phyloP scores from a whole-genome alignment of 2,113 vertebrate genomes.

The Paradoxurus hermaphroditus region DNA sequence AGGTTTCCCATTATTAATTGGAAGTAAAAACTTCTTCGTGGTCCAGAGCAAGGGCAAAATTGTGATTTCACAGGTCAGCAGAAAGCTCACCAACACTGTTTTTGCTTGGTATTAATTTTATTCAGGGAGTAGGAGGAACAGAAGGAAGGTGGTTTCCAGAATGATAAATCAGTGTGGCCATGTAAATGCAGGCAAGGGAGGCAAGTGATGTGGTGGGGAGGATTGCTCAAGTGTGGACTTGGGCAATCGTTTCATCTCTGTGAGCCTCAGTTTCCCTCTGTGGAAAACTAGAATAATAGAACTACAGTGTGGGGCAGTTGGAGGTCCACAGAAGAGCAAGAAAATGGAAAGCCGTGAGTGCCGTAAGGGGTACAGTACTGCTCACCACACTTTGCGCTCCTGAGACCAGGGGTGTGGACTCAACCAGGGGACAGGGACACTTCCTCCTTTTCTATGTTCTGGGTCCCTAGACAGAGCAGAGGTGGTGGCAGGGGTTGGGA shows the following conservation, averaged over 20 bases:
- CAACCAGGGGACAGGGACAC: neutral
- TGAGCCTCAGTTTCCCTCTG: slow-evolving; percentile 33
- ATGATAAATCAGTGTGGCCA: neutral
- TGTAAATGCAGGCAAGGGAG: neutral
- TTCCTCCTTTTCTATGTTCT: neutral
- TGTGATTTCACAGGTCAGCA: slow-evolving; percentile 38
- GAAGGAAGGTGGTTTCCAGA: slow-evolving; percentile 33
- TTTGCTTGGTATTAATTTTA: slow-evolving; percentile 11
- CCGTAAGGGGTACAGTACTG: neutral
- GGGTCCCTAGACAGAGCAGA: neutral
- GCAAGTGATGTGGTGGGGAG: neutral
- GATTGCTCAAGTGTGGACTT: accelerated
- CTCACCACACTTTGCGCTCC: neutral
- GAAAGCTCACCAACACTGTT: neutral
- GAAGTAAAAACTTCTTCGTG: slow-evolving; percentile 55
- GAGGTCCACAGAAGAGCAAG: neutral
- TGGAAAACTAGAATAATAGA: neutral
- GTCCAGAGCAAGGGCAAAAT: slow-evolving; percentile 31
- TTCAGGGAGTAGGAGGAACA: neutral
- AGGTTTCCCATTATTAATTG: slow-evolving; percentile 62
- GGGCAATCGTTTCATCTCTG: neutral
- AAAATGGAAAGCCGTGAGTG: neutral
- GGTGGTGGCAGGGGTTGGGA: neutral
- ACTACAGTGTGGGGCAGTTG: neutral
- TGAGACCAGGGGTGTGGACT: neutral